Conservation (phyloP, 1,140 invertebrate species). For the Gonioctena quinquepunctata region DNA sequence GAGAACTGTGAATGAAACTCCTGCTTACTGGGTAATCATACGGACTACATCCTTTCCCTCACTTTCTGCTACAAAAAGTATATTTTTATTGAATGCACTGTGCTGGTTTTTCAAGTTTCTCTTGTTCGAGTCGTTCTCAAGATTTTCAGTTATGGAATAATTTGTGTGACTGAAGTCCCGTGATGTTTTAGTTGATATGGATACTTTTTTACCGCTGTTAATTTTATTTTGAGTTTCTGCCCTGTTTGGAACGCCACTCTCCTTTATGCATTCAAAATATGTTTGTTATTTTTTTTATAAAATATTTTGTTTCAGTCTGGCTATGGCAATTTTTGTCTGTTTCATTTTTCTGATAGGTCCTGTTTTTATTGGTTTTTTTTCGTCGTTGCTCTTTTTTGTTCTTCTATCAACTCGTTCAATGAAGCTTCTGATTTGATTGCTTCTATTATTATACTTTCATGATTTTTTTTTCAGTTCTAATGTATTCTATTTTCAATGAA, state of each 20-base stretch:
- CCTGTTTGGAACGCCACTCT: too few relatives aligned
- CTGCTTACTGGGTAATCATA: not conserved
- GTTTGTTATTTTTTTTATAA: not conserved
- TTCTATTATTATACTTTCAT: not conserved
- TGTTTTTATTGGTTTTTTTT: not conserved
- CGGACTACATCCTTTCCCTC: not conserved
- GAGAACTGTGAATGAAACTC: not conserved
- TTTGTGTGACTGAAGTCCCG: not conserved
- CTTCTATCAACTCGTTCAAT: not conserved
- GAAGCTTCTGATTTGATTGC: not conserved
- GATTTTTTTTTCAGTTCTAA: not conserved
- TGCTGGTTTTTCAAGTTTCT: not conserved
- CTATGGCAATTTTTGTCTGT: not conserved
- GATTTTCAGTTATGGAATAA: not conserved
- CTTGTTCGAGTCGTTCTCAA: not conserved
- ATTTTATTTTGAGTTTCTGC: too few relatives aligned
- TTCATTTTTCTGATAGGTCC: not conserved
- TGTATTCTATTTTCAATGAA: not conserved
- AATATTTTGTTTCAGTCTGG: not conserved
- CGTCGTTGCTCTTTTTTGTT: not conserved
- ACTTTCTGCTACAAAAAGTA: not conserved
- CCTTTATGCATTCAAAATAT: too few relatives aligned
- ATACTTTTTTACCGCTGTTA: not conserved
- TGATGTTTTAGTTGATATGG: not conserved
- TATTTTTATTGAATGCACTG: not conserved